These are phyloP conservation scores for Ridgeia piscesae DNA, from an alignment of 1,140 invertebrate genomes.

Conservation along the genomic window DNA sequence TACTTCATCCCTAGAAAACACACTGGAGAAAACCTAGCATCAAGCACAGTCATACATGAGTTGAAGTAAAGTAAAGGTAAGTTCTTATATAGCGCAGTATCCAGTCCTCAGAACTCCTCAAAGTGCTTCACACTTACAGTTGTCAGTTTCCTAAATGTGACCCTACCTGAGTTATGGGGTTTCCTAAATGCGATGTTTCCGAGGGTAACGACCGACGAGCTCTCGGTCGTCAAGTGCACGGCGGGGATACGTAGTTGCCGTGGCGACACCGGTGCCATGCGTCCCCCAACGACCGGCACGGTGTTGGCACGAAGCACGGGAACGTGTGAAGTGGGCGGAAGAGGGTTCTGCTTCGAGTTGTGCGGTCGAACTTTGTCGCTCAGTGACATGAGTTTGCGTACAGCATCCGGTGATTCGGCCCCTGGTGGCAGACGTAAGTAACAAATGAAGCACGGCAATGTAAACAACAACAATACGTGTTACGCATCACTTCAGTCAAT, in stretches of 20 bases:
- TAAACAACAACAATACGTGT: neutral
- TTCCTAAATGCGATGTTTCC: constrained; percentile 73
- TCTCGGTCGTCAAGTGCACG: constrained; percentile 89
- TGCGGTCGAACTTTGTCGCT: constrained; percentile 77
- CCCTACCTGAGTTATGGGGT: neutral
- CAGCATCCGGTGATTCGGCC: constrained; percentile 91
- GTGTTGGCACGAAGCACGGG: constrained; percentile 68
- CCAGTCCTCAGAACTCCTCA: too few relatives aligned
- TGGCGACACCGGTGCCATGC: constrained; percentile 64
- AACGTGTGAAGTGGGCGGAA: constrained; percentile 46
- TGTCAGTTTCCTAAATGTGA: too few relatives aligned
- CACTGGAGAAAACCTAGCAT: too few relatives aligned
- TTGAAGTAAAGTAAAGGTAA: too few relatives aligned
- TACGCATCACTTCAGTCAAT: too few relatives aligned
- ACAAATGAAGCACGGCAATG: neutral
- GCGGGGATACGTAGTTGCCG: constrained; percentile 61
- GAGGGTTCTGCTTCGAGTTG: constrained; percentile 47
- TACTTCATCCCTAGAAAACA: too few relatives aligned
- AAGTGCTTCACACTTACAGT: too few relatives aligned
- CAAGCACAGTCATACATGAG: too few relatives aligned
- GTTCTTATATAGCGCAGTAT: too few relatives aligned
- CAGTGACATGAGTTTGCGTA: constrained; percentile 86
- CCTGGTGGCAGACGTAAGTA: constrained; percentile 57
- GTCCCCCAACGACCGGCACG: constrained; percentile 61
- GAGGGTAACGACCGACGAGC: constrained; percentile 90